Percentiles rank a stretch among this genome's conserved stretches.
Evolutionary conservation across 2,797 vertebrate genomes (phyloP).

Genomic region (Alosa sapidissima): DNA sequence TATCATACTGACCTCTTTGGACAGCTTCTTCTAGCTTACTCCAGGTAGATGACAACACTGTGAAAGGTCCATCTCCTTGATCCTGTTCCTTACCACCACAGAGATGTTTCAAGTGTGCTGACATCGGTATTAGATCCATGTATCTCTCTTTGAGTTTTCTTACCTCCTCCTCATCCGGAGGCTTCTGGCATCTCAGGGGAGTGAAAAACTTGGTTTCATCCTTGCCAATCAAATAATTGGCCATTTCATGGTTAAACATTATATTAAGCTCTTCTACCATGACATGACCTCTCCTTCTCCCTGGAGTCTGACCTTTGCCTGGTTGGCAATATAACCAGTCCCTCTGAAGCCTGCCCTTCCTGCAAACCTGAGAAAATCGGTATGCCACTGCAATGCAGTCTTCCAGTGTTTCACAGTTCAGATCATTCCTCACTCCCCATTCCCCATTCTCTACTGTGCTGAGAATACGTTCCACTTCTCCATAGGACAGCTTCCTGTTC

Average conservation of each 20-base stretch:
- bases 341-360: slow-evolving; percentile 65
- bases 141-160: slow-evolving; percentile 59
- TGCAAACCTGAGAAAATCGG: slow-evolving; percentile 70
- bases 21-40: slow-evolving; percentile 61
- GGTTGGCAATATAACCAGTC: slow-evolving; percentile 70
- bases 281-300: slow-evolving; percentile 69
- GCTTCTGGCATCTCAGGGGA: slow-evolving; percentile 74
- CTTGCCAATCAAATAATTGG: slow-evolving; percentile 65
- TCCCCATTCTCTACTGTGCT: neutral
- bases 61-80: slow-evolving; percentile 51
- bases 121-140: slow-evolving; percentile 67
- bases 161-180: slow-evolving; percentile 61
- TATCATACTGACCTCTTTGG: slow-evolving; percentile 48
- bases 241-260: slow-evolving; percentile 77
- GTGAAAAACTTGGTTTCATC: slow-evolving; percentile 58
- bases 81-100: neutral
- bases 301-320: slow-evolving; percentile 67
- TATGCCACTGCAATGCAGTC: slow-evolving; percentile 70
- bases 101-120: slow-evolving; percentile 66
- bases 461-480: slow-evolving; percentile 73
- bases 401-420: slow-evolving; percentile 64
- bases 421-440: neutral
- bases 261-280: slow-evolving; percentile 83
- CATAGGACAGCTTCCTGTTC: slow-evolving; percentile 71
- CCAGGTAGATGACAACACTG: slow-evolving; percentile 70